Evolutionary conservation across 2,888 invertebrate genomes (phyloP).

Genomic region (Tenthredo scrophulariae): DNA sequence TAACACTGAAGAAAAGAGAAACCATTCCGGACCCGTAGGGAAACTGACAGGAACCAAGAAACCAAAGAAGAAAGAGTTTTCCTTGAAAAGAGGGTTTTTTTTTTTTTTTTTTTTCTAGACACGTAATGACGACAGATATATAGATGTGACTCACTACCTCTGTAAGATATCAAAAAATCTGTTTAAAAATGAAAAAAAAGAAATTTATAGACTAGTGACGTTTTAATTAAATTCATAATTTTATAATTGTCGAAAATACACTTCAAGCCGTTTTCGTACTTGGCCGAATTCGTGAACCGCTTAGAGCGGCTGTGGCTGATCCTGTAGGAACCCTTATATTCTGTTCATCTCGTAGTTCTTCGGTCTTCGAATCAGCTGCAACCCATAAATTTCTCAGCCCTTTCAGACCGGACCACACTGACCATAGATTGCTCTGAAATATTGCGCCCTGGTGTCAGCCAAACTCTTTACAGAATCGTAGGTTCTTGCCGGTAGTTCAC

Average conservation of each 20-base stretch:
- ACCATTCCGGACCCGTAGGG: background rate
- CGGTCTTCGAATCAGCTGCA: slow-evolving; percentile 65
- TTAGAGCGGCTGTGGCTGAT: background rate
- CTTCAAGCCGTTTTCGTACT: background rate
- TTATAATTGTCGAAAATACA: background rate
- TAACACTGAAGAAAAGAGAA: background rate
- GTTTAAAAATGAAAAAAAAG: background rate
- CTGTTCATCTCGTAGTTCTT: slow-evolving; percentile 39
- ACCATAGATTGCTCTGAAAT: slow-evolving; percentile 56
- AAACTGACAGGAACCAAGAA: background rate
- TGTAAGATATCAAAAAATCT: background rate
- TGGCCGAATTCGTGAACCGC: background rate
- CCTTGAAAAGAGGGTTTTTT: background rate
- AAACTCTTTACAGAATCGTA: slow-evolving; percentile 64
- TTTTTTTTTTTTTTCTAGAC: background rate
- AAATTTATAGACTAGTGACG: background rate
- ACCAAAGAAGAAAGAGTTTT: slow-evolving; percentile 33
- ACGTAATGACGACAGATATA: background rate
- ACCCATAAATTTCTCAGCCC: slow-evolving; percentile 68
- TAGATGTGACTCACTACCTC: background rate
- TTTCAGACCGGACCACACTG: slow-evolving; percentile 60
- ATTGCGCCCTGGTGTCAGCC: slow-evolving; percentile 55
- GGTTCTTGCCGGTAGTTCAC: slow-evolving; percentile 59
- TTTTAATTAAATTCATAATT: background rate
- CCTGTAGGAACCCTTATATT: slow-evolving; percentile 6